These are phyloP conservation scores for Gephyroberyx darwinii DNA, from an alignment of 2,797 vertebrate genomes.

Conservation along the genomic window DNA sequence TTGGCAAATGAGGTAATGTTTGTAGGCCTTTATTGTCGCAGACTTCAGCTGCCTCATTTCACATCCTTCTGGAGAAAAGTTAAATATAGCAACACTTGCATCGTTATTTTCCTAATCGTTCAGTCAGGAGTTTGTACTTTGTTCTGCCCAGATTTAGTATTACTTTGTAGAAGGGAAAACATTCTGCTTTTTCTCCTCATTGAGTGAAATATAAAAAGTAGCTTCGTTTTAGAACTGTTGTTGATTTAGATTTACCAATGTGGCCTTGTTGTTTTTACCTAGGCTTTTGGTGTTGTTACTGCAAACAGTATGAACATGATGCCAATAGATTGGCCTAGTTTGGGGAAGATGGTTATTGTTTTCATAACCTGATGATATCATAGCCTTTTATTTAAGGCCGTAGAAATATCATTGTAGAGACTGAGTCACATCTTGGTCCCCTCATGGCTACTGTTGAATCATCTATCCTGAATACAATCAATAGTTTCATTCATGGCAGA, in stretches of 20 bases:
- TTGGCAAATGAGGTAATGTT: constrained; percentile 72
- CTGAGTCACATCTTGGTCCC: constrained; percentile 41
- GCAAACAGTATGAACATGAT: background rate
- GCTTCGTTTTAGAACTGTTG: background rate
- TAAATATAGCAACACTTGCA: constrained; percentile 71
- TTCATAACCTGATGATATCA: constrained; percentile 2
- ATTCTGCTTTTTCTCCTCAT: constrained; percentile 31
- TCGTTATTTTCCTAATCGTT: constrained; percentile 73
- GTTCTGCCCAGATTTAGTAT: constrained; percentile 49
- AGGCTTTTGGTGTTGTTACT: background rate
- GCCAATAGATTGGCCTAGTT: background rate
- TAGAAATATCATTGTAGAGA: constrained; percentile 27
- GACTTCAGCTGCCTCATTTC: constrained; percentile 68
- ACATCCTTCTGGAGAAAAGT: constrained; percentile 70
- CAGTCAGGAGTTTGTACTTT: constrained; percentile 57
- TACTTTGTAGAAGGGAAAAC: constrained; percentile 50
- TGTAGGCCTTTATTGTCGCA: constrained; percentile 61
- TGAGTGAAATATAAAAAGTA: constrained; percentile 25
- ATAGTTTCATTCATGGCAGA: constrained; percentile 65
- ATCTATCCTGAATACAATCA: constrained; percentile 55
- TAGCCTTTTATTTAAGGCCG: constrained; percentile 40
- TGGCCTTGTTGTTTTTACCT: background rate
- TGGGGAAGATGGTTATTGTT: background rate
- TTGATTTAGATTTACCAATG: constrained; percentile 29
- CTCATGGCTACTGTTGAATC: constrained; percentile 54